Conservation (phyloP, 2,113 vertebrate genomes). For the Zosterops borbonicus region DNA sequence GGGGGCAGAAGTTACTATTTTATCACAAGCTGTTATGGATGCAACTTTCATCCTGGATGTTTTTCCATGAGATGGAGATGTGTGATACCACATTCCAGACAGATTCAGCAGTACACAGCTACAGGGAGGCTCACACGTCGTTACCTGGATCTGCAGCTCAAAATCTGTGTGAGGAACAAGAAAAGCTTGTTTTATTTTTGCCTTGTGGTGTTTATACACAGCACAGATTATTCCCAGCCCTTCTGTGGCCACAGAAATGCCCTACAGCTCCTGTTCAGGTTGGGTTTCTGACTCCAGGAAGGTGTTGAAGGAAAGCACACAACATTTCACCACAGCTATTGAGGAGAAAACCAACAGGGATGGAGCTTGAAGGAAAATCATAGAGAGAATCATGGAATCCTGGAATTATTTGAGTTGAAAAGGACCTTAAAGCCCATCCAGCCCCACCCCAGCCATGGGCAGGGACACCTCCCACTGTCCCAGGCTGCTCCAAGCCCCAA, state of each 20-base stretch:
- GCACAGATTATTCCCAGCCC: neutral
- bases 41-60: neutral
- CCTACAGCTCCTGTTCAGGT: neutral
- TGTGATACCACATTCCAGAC: neutral
- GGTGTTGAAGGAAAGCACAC: neutral
- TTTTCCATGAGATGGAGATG: neutral
- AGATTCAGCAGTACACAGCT: neutral
- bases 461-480: neutral
- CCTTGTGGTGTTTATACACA: neutral
- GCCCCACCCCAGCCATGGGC: neutral
- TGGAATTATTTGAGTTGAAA: neutral
- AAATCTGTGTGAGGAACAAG: neutral
- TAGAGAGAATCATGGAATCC: neutral
- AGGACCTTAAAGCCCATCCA: fast-evolving
- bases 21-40: neutral
- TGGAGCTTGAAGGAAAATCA: neutral
- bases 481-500: neutral
- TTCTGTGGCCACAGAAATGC: neutral
- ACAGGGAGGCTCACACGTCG: neutral
- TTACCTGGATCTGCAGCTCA: neutral
- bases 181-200: neutral
- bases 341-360: neutral
- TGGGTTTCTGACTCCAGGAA: neutral
- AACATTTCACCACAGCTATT: neutral
- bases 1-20: neutral